Evolutionary conservation across 2,113 vertebrate species (phyloP), one percentile per base, ranked within the genome.

Genomic region (Oreocharis arfaki): DNA sequence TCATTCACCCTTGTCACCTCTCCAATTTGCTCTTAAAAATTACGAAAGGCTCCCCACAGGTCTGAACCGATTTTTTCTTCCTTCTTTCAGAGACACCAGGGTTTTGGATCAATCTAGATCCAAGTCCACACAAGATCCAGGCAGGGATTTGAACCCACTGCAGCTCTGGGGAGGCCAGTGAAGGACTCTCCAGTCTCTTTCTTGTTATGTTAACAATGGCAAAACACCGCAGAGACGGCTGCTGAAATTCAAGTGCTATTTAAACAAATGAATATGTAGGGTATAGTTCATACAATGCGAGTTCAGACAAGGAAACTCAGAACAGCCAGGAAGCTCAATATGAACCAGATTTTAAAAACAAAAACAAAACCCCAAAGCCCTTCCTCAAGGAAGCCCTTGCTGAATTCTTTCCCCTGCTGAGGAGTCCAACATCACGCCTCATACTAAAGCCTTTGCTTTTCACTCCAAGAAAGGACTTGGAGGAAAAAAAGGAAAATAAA

Each of bases 351-450:
- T 97, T 92, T 68, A 75, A 92, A 96, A 97, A 95, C 95, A 95
- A 94, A 96, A 96, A 95, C 85, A 95, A 95, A 97, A 93, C 65
- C 91, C 96, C 78, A 89, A 95, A 94, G 93, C 81, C 89, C 84
- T 95, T 96, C 95, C 93, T 96, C 92, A 94, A 97, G 94, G 93
- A 96, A 97, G 87, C 81, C 84, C 84, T 93, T 27, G 84, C 89
- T 0, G 81, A 95, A 96, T 97, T 97, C 84, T 64, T 96, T 94
- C 93, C 89, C 89, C 87, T 87, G 57, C 87, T 68, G 84, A 95
- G 93, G 57, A 95, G 91, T 94, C 89, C 94, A 95, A 81, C 94
- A 95, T 95, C 89, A 92, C 24, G 87, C 81, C 89, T 95, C 46
- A 30, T 67, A 49, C 76, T 81, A 64, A 89, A 95, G 60, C 60